Evolutionary conservation across 1,140 invertebrate species (phyloP).

Genomic region (Megalonaias nervosa): DNA sequence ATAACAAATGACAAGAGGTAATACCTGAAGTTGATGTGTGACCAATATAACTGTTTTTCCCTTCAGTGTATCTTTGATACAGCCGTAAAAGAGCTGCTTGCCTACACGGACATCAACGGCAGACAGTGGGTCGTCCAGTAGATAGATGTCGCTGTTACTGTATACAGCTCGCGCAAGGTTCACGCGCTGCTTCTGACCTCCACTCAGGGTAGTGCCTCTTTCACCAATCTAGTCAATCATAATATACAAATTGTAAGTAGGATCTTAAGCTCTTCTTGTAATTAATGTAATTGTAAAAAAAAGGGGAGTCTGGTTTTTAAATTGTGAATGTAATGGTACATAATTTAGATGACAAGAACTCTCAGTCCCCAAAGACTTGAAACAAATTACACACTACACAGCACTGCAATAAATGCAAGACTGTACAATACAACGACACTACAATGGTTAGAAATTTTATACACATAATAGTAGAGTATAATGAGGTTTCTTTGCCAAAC

Average conservation of each 20-base stretch:
- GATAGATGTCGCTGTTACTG: constrained; percentile 71
- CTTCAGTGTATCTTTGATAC: constrained; percentile 71
- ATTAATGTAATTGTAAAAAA: background rate
- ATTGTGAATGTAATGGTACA: too few relatives aligned
- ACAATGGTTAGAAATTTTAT: too few relatives aligned
- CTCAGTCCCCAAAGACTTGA: too few relatives aligned
- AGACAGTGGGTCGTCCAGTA: constrained; percentile 73
- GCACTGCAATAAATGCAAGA: too few relatives aligned
- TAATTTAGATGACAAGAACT: too few relatives aligned
- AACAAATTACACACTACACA: too few relatives aligned
- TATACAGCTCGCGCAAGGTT: constrained; percentile 95
- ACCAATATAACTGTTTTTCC: constrained; percentile 80
- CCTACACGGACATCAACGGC: constrained; percentile 72
- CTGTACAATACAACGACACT: too few relatives aligned
- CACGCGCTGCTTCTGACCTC: constrained; percentile 97
- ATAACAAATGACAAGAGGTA: background rate
- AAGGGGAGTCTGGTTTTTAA: too few relatives aligned
- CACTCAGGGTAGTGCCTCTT: constrained; percentile 91
- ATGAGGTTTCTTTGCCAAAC: too few relatives aligned
- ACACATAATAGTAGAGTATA: too few relatives aligned
- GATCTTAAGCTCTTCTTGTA: background rate
- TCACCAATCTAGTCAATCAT: constrained; percentile 79
- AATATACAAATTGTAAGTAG: background rate
- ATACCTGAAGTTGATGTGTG: constrained; percentile 76
- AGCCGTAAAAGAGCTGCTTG: constrained; percentile 62